A percentile compares a stretch with the other conserved stretches of the same genome.
These are phyloP conservation scores for Mesochorus sp. DNA, from an alignment of 2,888 invertebrate species.

Conservation along the genomic window DNA sequence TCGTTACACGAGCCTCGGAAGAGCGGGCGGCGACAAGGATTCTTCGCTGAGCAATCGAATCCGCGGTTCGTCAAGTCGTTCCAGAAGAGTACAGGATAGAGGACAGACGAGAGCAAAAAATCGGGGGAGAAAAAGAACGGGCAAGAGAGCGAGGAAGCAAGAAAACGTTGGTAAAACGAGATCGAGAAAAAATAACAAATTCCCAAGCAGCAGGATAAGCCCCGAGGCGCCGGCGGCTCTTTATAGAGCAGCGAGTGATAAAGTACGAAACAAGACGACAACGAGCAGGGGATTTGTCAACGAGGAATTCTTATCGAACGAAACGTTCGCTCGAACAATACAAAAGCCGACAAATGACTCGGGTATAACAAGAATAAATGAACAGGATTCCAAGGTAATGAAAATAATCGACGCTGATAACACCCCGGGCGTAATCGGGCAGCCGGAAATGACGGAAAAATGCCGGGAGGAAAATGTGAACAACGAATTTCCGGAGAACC, in stretches of 20 bases:
- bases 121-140: conserved; percentile 65
- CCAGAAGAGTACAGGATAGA: conserved; percentile 41
- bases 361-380: neutral
- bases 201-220: neutral
- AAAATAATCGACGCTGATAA: conserved; percentile 54
- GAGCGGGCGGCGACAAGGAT: conserved; percentile 46
- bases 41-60: conserved; percentile 58
- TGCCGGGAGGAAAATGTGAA: conserved; percentile 68
- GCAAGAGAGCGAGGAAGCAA: conserved; percentile 59
- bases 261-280: neutral
- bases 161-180: conserved; percentile 14
- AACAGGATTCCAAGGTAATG: conserved; percentile 10
- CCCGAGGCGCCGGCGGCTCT: conserved; percentile 33
- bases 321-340: neutral
- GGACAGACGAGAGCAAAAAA: conserved; percentile 67
- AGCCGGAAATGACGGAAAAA: conserved; percentile 31
- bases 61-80: conserved; percentile 62
- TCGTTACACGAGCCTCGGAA: conserved; percentile 58
- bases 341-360: neutral
- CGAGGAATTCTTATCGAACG: conserved; percentile 23
- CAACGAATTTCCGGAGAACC: conserved; percentile 72
- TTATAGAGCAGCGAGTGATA: neutral
- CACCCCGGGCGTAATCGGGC: conserved; percentile 48
- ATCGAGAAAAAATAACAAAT: conserved; percentile 49
- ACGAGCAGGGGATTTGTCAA: conserved; percentile 14